phyloP scores from a whole-genome alignment of 2,113 vertebrate genomes.

The Hippocampus abdominalis region DNA sequence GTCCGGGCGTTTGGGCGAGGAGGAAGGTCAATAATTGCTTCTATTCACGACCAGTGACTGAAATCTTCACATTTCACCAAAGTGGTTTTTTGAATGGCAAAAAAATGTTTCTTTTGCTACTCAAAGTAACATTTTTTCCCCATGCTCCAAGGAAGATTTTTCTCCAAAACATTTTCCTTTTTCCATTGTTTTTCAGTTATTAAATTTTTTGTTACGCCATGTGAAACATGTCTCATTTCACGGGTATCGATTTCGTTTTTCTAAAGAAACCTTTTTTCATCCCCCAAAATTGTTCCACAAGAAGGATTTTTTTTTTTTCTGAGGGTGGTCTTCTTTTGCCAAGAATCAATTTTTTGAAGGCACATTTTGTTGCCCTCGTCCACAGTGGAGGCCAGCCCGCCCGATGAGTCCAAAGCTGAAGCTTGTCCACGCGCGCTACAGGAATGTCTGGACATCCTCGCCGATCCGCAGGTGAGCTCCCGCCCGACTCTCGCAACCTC shows the following conservation, averaged over 20 bases:
- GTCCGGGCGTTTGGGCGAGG: not conserved
- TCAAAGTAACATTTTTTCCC: too few species aligned
- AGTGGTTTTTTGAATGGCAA: not conserved
- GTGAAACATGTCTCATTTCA: not conserved
- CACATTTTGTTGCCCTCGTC: not conserved
- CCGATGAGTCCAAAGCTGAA: not conserved
- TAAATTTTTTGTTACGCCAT: not conserved
- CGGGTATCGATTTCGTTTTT: not conserved
- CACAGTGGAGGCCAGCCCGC: conserved; percentile 4
- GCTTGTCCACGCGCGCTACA: conserved; percentile 72
- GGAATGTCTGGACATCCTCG: conserved; percentile 84
- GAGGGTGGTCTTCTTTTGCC: not conserved
- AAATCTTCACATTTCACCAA: too few species aligned
- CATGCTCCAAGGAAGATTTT: too few species aligned
- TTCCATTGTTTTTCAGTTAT: not conserved
- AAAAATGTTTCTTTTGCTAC: too few species aligned
- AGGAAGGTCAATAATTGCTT: conserved; percentile 25
- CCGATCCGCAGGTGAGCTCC: conserved; percentile 75
- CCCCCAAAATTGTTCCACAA: not conserved
- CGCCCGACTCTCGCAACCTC: not conserved
- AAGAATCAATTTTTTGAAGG: not conserved
- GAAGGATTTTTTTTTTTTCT: not conserved
- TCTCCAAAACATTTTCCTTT: not conserved
- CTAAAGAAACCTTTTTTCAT: not conserved
- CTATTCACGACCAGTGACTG: too few species aligned